Percentiles rank a stretch among this genome's conserved stretches.
phyloP scores from a whole-genome alignment of 2,888 invertebrate species.

The Chelonus formosanus region DNA sequence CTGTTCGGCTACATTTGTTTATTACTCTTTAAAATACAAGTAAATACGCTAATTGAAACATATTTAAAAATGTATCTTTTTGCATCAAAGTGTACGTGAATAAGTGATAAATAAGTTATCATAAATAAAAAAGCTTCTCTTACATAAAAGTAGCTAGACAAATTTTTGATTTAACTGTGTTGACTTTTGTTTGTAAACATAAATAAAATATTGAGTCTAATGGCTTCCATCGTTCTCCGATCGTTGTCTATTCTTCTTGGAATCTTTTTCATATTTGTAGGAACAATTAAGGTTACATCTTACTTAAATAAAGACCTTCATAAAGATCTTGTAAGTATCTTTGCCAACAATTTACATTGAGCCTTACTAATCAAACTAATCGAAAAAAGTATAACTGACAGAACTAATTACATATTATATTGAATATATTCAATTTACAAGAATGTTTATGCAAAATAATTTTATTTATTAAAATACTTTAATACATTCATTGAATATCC shows the following conservation, averaged over 20 bases:
- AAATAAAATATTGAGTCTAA: conserved; percentile 41
- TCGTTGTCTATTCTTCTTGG: conserved; percentile 92
- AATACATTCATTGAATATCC: conserved; percentile 39
- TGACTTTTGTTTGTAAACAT: background rate
- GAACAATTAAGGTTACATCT: conserved; percentile 90
- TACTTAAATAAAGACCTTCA: conserved; percentile 93
- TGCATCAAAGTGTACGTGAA: too few relatives aligned
- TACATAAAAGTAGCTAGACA: too few relatives aligned
- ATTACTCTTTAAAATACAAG: too few relatives aligned
- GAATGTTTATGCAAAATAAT: too few relatives aligned
- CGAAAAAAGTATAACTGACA: background rate
- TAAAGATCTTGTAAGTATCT: conserved; percentile 87
- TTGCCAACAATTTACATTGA: background rate
- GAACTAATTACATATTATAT: too few relatives aligned
- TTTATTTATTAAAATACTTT: conserved; percentile 7
- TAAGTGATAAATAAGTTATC: too few relatives aligned
- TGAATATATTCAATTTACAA: too few relatives aligned
- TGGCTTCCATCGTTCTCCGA: conserved; percentile 84
- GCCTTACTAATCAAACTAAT: background rate
- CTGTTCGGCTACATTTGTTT: too few relatives aligned
- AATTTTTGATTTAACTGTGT: too few relatives aligned
- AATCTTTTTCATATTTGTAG: conserved; percentile 94
- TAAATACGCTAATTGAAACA: too few relatives aligned
- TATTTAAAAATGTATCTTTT: too few relatives aligned
- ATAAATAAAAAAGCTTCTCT: too few relatives aligned